Base-by-base conservation (phyloP, 2,888 invertebrate species). In the Tachina lurida region DNA sequence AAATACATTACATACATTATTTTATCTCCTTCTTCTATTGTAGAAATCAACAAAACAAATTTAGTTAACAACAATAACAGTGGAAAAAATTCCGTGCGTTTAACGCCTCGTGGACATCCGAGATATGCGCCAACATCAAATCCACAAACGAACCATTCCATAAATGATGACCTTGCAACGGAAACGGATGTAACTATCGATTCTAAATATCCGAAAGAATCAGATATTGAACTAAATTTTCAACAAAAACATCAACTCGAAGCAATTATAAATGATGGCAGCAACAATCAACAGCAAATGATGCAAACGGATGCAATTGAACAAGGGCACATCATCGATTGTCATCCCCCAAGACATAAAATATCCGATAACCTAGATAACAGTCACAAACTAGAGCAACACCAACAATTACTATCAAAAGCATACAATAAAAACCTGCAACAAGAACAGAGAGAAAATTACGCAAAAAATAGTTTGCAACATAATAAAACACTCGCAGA, bases 151-250 rank as follows among this genome's bases (percentile, higher is more conserved):
- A 83, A 58, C 15, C 17, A 65, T 58, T 63, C 41, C 8, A 45
- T 43, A 70, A 75, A 60, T 39, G 67, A 82, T 47, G 43, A 47
- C 17, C 49, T 31, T 65, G 47, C 63, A 58, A 78, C 78, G 70
- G 82, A 79, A 65, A 22, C 70, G 70, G 74, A 85, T 71, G 43
- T 49, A 58, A 17, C 43, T 45, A 49, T 52, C n/a, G 58, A 73
- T 82, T 75, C 71, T 12, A 78, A 85, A 78, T 75, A 74, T 75
- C 62, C 45, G 43, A 31, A n/a, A 15, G 65, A 65, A 71, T 49
- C 63, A 71, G 73, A 81, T 73, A 58, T 45, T 60, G 49, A 67
- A 52, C 10, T 47, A 13, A 43, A 71, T 67, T 60, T 45, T 5
- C 56, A 76, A 22, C 22, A 74, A 12, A 49, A 67, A 60, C 73